Conservation (phyloP, 2,113 vertebrate species). For the Tychaedon coryphoeus region DNA sequence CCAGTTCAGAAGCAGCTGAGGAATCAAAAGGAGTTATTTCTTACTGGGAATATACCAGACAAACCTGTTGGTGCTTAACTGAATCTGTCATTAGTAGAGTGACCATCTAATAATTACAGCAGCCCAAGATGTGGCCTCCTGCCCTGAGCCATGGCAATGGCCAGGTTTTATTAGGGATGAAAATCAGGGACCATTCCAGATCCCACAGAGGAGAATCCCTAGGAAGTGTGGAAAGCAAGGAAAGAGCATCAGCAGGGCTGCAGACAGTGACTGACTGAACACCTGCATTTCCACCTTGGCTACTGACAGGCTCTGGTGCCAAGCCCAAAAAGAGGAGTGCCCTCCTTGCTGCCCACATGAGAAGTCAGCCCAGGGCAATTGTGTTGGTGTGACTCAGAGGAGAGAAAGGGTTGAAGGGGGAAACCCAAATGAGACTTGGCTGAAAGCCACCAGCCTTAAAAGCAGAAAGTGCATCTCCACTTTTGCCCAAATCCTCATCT, state of each 20-base stretch:
- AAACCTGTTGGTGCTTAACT: neutral
- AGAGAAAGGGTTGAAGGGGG: neutral
- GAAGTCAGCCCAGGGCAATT: neutral
- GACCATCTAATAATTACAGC: neutral
- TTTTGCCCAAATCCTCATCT: neutral
- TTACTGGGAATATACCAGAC: neutral
- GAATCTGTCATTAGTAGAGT: neutral
- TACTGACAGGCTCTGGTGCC: neutral
- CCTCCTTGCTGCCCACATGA: neutral
- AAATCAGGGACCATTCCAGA: neutral
- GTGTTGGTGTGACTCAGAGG: neutral
- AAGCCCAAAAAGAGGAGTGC: neutral
- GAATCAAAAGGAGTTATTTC: neutral
- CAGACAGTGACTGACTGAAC: neutral
- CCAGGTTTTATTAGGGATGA: neutral
- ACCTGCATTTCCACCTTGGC: neutral
- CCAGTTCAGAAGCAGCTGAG: neutral
- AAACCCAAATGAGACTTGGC: neutral
- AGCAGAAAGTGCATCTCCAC: neutral
- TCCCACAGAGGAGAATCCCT: neutral
- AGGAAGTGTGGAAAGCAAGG: neutral
- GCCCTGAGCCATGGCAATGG: neutral
- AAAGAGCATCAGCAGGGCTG: neutral
- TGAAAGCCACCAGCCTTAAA: neutral
- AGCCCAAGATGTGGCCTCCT: rapidly evolving